These are phyloP conservation scores for Ispidina lecontei DNA, from an alignment of 2,797 vertebrate species.

Conservation along the genomic window DNA sequence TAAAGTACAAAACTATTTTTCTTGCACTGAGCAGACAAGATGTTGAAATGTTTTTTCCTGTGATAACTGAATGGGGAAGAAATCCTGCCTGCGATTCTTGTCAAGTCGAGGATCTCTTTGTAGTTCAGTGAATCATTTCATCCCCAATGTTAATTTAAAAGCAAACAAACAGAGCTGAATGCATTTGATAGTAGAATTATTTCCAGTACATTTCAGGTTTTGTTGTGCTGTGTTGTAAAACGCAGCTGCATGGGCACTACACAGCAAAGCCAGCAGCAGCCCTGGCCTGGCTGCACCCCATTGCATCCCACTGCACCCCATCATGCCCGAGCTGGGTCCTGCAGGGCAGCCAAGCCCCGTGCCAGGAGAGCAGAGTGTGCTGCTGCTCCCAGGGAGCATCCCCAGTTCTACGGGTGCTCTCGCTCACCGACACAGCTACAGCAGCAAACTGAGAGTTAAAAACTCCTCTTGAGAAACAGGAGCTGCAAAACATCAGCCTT, in stretches of 20 bases:
- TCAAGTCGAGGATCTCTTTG: conserved; percentile 64
- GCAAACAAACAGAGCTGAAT: conserved; percentile 68
- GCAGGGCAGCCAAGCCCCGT: rapidly evolving
- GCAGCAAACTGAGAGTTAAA: conserved; percentile 9
- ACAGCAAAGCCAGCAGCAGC: rapidly evolving
- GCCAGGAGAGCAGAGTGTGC: background rate
- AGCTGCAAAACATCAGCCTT: conserved; percentile 51
- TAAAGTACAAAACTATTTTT: conserved; percentile 44
- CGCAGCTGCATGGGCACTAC: rapidly evolving
- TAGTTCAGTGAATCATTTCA: conserved; percentile 64
- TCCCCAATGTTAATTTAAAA: conserved; percentile 62
- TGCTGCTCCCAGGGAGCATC: background rate
- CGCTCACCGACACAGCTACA: rapidly evolving
- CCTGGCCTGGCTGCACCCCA: background rate
- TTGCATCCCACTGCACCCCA: background rate
- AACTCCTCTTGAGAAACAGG: background rate
- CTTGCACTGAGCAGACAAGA: conserved; percentile 46
- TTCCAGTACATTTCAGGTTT: conserved; percentile 55
- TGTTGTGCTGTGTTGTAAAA: background rate
- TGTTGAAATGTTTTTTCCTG: conserved; percentile 62
- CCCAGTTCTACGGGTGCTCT: rapidly evolving
- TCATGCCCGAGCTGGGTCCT: rapidly evolving
- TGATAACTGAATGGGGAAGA: conserved; percentile 58
- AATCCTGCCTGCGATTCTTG: conserved; percentile 55
- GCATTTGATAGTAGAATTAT: conserved; percentile 35